Evolutionary conservation across 1,140 invertebrate genomes (phyloP).

Genomic region (Tetramorium parvispinum): DNA sequence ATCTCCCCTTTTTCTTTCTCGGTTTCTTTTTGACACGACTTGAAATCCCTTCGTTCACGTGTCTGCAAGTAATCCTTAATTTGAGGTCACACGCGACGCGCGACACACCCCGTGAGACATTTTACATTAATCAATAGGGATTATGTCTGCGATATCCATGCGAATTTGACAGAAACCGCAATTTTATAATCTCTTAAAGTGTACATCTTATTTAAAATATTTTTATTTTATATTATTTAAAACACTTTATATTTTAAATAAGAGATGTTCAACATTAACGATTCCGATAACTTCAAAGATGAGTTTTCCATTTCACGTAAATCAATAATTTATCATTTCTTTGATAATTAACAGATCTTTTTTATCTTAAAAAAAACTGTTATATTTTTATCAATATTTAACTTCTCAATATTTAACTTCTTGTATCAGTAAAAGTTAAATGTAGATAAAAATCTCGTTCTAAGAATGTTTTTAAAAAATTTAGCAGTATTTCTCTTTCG

Average conservation of each 20-base stretch:
- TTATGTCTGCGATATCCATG: constrained; percentile 7
- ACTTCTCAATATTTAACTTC: too few relatives aligned
- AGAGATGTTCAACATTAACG: background rate
- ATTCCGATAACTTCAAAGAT: background rate
- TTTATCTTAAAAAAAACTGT: background rate
- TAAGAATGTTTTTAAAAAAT: too few relatives aligned
- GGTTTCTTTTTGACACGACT: background rate
- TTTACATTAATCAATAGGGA: background rate
- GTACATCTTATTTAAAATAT: background rate
- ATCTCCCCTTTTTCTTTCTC: background rate
- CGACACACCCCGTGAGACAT: constrained; percentile 54
- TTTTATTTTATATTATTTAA: background rate
- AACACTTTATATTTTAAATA: background rate
- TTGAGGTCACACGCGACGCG: constrained; percentile 59
- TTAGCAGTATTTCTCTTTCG: too few relatives aligned
- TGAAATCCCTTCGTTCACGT: constrained; percentile 19
- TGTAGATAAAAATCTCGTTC: too few relatives aligned
- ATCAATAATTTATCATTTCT: background rate
- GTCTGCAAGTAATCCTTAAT: constrained; percentile 24
- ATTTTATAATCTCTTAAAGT: background rate
- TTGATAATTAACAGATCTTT: background rate
- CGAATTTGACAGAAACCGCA: background rate
- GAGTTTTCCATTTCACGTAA: background rate
- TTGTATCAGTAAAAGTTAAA: too few relatives aligned
- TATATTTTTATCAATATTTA: background rate